Evolutionary conservation across 1,140 invertebrate genomes (phyloP).

Genomic region (Penaeus indicus): DNA sequence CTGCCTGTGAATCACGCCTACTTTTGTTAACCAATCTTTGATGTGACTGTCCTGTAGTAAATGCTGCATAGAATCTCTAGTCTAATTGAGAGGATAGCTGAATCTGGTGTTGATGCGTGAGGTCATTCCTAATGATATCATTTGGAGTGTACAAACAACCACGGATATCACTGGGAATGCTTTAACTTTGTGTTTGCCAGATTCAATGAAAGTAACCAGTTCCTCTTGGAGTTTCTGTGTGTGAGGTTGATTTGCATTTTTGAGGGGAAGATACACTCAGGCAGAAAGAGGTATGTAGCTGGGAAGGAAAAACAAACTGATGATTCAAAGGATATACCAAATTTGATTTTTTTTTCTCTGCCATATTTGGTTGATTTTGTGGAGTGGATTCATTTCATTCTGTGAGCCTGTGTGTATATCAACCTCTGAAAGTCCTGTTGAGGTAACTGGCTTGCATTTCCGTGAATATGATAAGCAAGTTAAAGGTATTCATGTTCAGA

Average conservation of each 20-base stretch:
- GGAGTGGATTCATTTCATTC: neutral
- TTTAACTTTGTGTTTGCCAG: conserved; percentile 24
- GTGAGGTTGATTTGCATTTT: conserved; percentile 4
- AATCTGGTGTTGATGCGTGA: too few species aligned
- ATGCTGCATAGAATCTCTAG: too few species aligned
- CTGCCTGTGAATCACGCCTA: too few species aligned
- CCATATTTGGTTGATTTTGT: neutral
- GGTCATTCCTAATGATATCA: too few species aligned
- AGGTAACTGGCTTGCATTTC: conserved; percentile 34
- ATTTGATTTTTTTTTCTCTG: neutral
- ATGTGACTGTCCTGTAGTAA: too few species aligned
- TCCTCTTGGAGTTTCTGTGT: conserved; percentile 30
- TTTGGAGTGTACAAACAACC: too few species aligned
- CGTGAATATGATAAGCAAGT: too few species aligned
- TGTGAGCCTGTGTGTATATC: conserved; percentile 31
- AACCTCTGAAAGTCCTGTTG: conserved; percentile 20
- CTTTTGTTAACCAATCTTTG: too few species aligned
- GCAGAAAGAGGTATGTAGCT: neutral
- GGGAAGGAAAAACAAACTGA: too few species aligned
- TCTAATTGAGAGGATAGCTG: too few species aligned
- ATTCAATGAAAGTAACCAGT: conserved; percentile 3
- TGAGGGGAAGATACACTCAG: conserved; percentile 11
- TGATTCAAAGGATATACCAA: neutral
- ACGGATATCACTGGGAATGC: neutral
- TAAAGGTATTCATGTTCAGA: too few species aligned